Evolutionary conservation across 1,140 invertebrate species (phyloP), one percentile per base, ranked within the genome.

Genomic region (Whitmania pigra): DNA sequence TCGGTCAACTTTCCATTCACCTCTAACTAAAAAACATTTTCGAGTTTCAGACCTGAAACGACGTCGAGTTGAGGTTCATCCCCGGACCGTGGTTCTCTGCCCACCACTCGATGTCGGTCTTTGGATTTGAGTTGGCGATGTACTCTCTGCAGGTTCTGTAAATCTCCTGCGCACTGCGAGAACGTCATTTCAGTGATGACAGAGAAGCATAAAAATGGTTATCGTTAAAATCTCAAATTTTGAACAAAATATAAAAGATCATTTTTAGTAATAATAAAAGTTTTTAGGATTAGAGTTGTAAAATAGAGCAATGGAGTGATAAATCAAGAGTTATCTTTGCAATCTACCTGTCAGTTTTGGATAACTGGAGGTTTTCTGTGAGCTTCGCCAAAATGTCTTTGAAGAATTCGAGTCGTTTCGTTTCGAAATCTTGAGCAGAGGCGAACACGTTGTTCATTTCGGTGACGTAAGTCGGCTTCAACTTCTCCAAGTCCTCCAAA

Each of bases 351-450:
- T 70, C 36, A 53, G 11, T 54, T 49, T 53, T 70, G 11, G 40
- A 53, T 9, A 70, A 22, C 9, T 70, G 22, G 17, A 70, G 40
- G 18, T 36, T 70, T 53, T 70, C 69, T 25, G n/a, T 25, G 3
- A 70, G 49, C 43, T 70, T 70, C 83, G 94, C 95, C 69, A 97
- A 86, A 73, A 91, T 89, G 40, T 94, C 89, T 84, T 97, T 97
- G 84, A 97, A 95, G 84, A 97, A 97, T 73, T 88, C 87, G 73
- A 97, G 86, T 79, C 95, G 85, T 79, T 92, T 89, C 73, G 89
- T 89, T 83, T 98, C 95, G 87, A 94, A 92, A 80, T 92, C 89
- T 86, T 97, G 94, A 83, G 93, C 96, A 82, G 92, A 91, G 75
- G 94, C 90, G 82, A 95, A 98, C 25, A 82, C 81, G 76, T 81